A percentile compares a stretch with the other conserved stretches of the same genome.
Evolutionary conservation across 2,113 vertebrate species (phyloP).

Genomic region (Hucho hucho): DNA sequence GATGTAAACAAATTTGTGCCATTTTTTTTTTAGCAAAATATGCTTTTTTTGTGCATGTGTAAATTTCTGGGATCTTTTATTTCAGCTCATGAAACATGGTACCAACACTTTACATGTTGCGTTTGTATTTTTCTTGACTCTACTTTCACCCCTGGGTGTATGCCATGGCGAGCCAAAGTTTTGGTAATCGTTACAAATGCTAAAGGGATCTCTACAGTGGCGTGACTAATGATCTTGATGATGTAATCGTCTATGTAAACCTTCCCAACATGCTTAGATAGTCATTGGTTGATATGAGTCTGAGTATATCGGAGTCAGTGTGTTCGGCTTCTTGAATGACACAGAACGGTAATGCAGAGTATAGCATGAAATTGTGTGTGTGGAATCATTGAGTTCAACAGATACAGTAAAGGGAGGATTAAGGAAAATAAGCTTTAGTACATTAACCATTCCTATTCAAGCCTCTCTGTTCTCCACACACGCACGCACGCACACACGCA

Average conservation of each 20-base stretch:
- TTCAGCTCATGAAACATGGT: too few species aligned
- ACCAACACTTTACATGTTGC: too few species aligned
- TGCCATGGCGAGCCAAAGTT: conserved; percentile 40
- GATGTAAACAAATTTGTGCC: too few species aligned
- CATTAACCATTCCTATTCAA: too few species aligned
- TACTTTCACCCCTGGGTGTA: conserved; percentile 8
- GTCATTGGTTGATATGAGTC: background rate
- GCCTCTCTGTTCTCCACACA: too few species aligned
- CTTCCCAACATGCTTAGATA: conserved; percentile 21
- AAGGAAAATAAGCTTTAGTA: too few species aligned
- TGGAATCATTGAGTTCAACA: background rate
- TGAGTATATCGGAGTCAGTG: background rate
- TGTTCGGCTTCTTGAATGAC: background rate
- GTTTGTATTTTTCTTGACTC: background rate
- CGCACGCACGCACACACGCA: too few species aligned
- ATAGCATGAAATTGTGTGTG: background rate
- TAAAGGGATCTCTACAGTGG: background rate
- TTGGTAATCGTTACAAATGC: conserved; percentile 50
- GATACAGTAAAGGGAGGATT: too few species aligned
- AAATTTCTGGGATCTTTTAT: too few species aligned
- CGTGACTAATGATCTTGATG: conserved; percentile 54
- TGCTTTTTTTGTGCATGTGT: too few species aligned
- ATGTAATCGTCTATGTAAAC: conserved; percentile 42
- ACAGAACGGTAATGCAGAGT: background rate
- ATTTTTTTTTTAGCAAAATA: too few species aligned